phyloP scores from a whole-genome alignment of 2,888 invertebrate genomes.

The Melieria picta region DNA sequence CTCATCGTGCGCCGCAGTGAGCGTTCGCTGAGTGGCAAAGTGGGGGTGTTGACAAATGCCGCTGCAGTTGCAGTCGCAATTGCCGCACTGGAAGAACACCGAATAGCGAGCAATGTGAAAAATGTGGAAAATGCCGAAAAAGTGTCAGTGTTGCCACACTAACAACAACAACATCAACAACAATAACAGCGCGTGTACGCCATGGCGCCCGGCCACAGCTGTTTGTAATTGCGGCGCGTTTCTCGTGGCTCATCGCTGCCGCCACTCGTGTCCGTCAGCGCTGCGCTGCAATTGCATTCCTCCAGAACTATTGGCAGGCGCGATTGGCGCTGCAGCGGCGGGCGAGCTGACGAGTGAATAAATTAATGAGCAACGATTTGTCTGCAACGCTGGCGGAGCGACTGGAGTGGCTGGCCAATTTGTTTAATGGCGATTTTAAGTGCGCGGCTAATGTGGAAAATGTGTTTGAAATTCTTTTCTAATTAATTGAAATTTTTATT shows the following conservation, averaged over 20 bases:
- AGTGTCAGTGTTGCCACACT: too few species aligned
- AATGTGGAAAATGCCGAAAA: too few species aligned
- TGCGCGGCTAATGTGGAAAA: constrained; percentile 49
- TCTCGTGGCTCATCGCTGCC: too few species aligned
- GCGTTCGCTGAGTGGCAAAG: constrained; percentile 13
- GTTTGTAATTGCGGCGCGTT: too few species aligned
- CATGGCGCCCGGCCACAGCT: too few species aligned
- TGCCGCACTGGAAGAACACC: not conserved
- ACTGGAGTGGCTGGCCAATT: constrained; percentile 43
- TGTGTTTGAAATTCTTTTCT: constrained; percentile 47
- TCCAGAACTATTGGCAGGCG: constrained; percentile 22
- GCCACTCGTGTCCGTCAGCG: too few species aligned
- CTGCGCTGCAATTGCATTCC: constrained; percentile 53
- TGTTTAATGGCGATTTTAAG: constrained; percentile 51
- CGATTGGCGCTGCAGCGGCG: constrained; percentile 9
- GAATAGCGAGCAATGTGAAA: too few species aligned
- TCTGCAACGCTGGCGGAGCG: constrained; percentile 40
- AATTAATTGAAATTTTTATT: constrained; percentile 47
- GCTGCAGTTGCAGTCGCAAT: constrained; percentile 21
- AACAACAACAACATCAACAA: too few species aligned
- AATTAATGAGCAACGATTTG: constrained; percentile 64
- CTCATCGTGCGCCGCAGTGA: not conserved
- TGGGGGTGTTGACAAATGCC: constrained; percentile 37
- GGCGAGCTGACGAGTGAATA: constrained; percentile 60
- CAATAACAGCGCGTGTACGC: too few species aligned